phyloP scores from a whole-genome alignment of 2,113 vertebrate genomes.

The Anguilla japonica region DNA sequence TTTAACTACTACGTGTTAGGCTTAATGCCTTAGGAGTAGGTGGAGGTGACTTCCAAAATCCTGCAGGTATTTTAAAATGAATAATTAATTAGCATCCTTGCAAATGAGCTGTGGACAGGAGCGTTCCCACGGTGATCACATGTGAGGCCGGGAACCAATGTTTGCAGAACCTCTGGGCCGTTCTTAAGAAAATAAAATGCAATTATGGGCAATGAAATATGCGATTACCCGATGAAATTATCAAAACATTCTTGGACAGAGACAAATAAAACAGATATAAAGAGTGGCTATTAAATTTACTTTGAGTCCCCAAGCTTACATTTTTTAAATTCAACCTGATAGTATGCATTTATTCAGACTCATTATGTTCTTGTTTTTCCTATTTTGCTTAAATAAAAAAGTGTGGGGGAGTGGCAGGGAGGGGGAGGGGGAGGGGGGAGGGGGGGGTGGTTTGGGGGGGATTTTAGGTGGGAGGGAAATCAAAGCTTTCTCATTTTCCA shows the following conservation, averaged over 20 bases:
- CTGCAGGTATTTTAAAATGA: conserved; percentile 21
- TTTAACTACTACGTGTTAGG: not conserved
- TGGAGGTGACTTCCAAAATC: not conserved
- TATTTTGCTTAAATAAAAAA: too few species aligned
- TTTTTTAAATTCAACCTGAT: not conserved
- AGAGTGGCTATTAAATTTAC: conserved; percentile 10
- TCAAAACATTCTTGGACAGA: not conserved
- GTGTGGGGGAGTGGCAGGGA: too few species aligned
- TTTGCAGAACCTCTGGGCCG: not conserved
- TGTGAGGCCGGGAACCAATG: not conserved
- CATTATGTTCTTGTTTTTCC: not conserved
- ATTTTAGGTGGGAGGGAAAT: too few species aligned
- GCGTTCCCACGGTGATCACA: not conserved
- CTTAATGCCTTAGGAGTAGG: not conserved
- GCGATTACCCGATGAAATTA: not conserved
- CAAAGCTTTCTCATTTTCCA: too few species aligned
- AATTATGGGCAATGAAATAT: conserved; percentile 6
- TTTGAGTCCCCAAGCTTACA: not conserved
- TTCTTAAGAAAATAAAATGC: conserved; percentile 2
- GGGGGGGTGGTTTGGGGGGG: too few species aligned
- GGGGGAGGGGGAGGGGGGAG: too few species aligned
- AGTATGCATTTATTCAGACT: not conserved
- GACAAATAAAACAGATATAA: not conserved
- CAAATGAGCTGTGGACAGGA: not conserved
- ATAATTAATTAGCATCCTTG: conserved; percentile 11